Percentiles rank a stretch among this genome's conserved stretches.
These are phyloP conservation scores for Alaudala cheleensis DNA, from an alignment of 2,113 vertebrate genomes.

Conservation along the genomic window DNA sequence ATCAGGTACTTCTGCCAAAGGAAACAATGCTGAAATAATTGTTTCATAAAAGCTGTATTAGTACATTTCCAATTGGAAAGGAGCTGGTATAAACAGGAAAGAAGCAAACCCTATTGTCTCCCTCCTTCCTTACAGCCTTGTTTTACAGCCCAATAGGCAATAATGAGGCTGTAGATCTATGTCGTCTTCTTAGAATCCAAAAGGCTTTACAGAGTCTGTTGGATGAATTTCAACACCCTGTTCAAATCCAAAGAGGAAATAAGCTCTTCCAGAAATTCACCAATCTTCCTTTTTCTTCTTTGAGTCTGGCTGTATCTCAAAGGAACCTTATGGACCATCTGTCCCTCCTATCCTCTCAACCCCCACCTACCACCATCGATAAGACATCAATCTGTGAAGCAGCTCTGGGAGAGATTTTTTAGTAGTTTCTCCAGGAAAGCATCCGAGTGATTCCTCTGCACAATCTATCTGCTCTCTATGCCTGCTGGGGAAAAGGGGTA, in stretches of 20 bases:
- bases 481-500: background rate
- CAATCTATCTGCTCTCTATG: slow-evolving; percentile 1
- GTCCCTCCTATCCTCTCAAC: slow-evolving; percentile 55
- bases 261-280: slow-evolving; percentile 63
- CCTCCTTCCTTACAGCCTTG: slow-evolving; percentile 25
- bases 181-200: slow-evolving; percentile 57
- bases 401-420: slow-evolving; percentile 47
- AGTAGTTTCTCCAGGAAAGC: slow-evolving; percentile 4
- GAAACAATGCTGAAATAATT: slow-evolving; percentile 12
- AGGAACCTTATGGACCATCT: slow-evolving; percentile 57
- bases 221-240: slow-evolving; percentile 61
- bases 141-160: slow-evolving; percentile 48
- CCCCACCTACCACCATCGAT: slow-evolving; percentile 49
- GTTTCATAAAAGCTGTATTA: slow-evolving; percentile 20
- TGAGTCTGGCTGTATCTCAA: slow-evolving; percentile 62
- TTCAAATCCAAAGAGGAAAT: slow-evolving; percentile 64
- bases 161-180: slow-evolving; percentile 61
- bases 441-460: background rate
- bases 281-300: slow-evolving; percentile 57
- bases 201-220: slow-evolving; percentile 54
- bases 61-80: slow-evolving; percentile 5
- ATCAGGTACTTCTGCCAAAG: background rate
- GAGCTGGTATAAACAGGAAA: slow-evolving; percentile 13
- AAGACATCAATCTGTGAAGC: slow-evolving; percentile 60
- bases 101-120: slow-evolving; percentile 43